Evolutionary conservation across 1,140 invertebrate genomes (phyloP).

Genomic region (Tribolium castaneum): DNA sequence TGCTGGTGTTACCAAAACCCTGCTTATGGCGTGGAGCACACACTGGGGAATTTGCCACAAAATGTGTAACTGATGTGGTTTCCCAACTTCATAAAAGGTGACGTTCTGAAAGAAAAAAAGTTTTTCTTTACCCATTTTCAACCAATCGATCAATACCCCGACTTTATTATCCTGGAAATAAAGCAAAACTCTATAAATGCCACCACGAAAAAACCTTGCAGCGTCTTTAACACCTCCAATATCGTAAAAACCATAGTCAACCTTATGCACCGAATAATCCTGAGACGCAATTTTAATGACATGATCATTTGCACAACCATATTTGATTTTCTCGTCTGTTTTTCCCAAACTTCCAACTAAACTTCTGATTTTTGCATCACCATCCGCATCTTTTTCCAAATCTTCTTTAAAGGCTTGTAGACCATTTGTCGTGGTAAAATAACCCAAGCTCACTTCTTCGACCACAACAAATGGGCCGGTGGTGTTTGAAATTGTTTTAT

Average conservation of each 20-base stretch:
- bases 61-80: neutral
- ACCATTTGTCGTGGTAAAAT: neutral
- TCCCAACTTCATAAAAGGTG: neutral
- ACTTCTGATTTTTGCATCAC: neutral
- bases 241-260: neutral
- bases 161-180: neutral
- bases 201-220: neutral
- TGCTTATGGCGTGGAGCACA: neutral
- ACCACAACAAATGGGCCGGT: neutral
- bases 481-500: neutral
- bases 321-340: neutral
- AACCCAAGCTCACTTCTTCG: neutral
- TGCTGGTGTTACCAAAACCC: neutral
- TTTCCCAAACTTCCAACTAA: neutral
- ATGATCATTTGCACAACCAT: neutral
- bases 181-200: neutral
- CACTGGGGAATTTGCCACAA: neutral
- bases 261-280: neutral
- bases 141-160: neutral
- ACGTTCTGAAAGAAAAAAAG: neutral
- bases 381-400: neutral
- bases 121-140: neutral
- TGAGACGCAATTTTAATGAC: neutral
- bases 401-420: neutral
- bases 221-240: neutral